Base-by-base conservation (phyloP, 1,140 invertebrate genomes). In the Megalopta genalis region DNA sequence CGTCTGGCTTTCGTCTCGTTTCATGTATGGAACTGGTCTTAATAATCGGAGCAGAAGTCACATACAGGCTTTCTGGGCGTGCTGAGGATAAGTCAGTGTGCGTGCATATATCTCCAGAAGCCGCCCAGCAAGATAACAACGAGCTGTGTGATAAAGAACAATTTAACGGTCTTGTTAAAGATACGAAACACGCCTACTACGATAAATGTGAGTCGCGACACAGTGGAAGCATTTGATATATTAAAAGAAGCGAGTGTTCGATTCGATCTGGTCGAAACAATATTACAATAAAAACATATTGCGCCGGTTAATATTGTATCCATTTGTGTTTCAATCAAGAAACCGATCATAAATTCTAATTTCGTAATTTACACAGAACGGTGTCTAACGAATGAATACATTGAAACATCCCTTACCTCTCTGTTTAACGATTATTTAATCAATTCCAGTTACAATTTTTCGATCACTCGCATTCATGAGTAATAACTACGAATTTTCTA, bases 151-250 rank as follows among this genome's bases (percentile, higher is more conserved):
- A 88, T 89, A 89, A 86, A 87, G 87, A 90, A 88, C 82, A 88
- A 89, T 90, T 86, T 86, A 86, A 90, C 84, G 87, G 88, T 88
- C 89, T 90, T 89, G 89, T 84, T 86, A 81, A 87, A 86, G 89
- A 90, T 88, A 90, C 76, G 86, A 87, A 88, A 90, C 85, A 90
- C 89, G 88, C 89, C 89, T 89, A 90, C 89, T 83, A 74, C 63
- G 87, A 90, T 89, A 90, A 86, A 88, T 86, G 82, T 83, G 88
- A 88, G 84, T 84, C 80, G 62, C 71, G 64, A 49, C 21, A 52
- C 39, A 59, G 23, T 66, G 42, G n/a, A 25, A 75, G 59, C 54
- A 64, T 62, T 66, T 49, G 25, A 27, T 46, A 68, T n/a, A 54
- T n/a, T 27, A 27, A 46, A 46, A 70, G 52, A 67, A 77, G 65